Evolutionary conservation across 2,113 vertebrate species (phyloP).

Genomic region (human): DNA sequence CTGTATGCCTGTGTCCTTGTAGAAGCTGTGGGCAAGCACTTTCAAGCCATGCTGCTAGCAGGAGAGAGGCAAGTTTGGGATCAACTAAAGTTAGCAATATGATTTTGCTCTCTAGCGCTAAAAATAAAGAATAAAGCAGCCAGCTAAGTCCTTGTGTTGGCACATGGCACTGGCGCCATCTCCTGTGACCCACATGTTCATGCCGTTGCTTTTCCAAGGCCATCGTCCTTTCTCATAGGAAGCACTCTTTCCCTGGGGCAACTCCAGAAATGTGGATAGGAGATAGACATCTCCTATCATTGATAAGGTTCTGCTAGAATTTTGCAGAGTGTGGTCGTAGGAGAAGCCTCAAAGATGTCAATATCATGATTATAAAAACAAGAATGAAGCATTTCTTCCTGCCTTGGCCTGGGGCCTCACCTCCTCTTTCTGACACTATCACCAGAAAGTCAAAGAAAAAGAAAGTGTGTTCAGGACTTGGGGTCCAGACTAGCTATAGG

Average conservation of each 20-base stretch:
- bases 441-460: not conserved
- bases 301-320: not conserved
- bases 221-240: not conserved
- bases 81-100: not conserved
- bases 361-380: not conserved
- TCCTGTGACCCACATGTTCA: accelerated
- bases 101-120: not conserved
- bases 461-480: not conserved
- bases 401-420: not conserved
- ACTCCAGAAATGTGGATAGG: too few relatives aligned
- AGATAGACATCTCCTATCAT: not conserved
- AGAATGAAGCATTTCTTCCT: not conserved
- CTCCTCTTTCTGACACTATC: not conserved
- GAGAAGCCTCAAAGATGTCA: not conserved
- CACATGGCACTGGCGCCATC: accelerated
- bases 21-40: not conserved
- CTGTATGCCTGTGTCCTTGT: not conserved
- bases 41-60: not conserved
- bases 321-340: not conserved
- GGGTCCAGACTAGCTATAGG: not conserved
- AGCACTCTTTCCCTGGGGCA: not conserved
- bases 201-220: not conserved
- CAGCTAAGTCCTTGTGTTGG: too few relatives aligned
- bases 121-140: not conserved
- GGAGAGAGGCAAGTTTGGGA: not conserved